Evolutionary conservation across 2,888 invertebrate genomes (phyloP).

Genomic region (Perdita meconis): DNA sequence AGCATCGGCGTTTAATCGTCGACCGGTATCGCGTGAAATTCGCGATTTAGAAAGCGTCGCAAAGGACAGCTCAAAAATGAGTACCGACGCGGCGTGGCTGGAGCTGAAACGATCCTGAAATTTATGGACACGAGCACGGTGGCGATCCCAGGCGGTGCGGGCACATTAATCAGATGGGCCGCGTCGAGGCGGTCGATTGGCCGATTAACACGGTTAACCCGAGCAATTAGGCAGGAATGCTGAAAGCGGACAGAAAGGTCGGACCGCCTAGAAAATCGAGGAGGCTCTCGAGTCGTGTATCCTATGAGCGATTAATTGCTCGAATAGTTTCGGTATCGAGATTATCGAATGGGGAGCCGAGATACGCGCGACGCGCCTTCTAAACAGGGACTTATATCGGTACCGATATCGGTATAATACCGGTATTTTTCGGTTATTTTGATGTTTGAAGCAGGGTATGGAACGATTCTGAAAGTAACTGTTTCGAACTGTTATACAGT

Average conservation of each 20-base stretch:
- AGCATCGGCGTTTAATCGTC: background rate
- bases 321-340: constrained; percentile 31
- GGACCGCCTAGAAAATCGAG: constrained; percentile 49
- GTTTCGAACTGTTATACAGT: no score
- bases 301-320: constrained; percentile 49
- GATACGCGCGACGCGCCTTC: constrained; percentile 27
- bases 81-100: background rate
- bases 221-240: constrained; percentile 58
- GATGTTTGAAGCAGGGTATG: no score
- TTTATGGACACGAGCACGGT: background rate
- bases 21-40: background rate
- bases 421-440: no score
- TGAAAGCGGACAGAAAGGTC: constrained; percentile 44
- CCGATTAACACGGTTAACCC: constrained; percentile 65
- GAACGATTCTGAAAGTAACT: no score
- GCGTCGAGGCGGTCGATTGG: constrained; percentile 53
- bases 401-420: no score
- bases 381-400: no score
- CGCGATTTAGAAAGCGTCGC: background rate
- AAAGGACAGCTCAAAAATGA: background rate
- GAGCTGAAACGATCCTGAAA: background rate
- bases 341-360: constrained; percentile 47
- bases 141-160: constrained; percentile 34
- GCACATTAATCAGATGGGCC: constrained; percentile 64
- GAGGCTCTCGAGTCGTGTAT: constrained; percentile 45